Conservation (phyloP, 2,113 vertebrate genomes). For the Hippolais icterina region DNA sequence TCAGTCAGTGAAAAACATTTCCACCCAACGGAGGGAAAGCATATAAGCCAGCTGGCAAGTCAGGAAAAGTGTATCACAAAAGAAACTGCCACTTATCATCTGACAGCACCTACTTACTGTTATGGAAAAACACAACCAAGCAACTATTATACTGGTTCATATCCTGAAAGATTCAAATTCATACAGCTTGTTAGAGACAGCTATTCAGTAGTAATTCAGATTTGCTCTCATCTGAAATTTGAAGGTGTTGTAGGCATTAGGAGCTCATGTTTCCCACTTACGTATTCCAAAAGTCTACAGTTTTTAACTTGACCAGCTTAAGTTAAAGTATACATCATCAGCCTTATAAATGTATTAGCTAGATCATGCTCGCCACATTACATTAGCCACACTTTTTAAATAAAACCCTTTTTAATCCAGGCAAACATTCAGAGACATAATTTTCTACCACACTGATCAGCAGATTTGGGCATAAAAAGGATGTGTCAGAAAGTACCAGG, state of each 20-base stretch:
- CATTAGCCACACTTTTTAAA: not conserved
- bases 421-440: not conserved
- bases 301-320: conserved; percentile 6
- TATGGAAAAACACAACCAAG: conserved; percentile 58
- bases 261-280: not conserved
- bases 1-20: conserved; percentile 57
- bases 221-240: conserved; percentile 14
- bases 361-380: not conserved
- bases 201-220: not conserved
- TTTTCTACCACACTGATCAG: not conserved
- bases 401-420: not conserved
- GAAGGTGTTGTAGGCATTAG: not conserved
- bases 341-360: not conserved
- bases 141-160: conserved; percentile 40
- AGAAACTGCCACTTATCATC: conserved; percentile 55
- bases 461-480: not conserved
- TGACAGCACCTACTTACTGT: conserved; percentile 66
- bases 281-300: not conserved
- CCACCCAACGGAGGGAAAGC: conserved; percentile 39
- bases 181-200: not conserved
- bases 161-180: conserved; percentile 30
- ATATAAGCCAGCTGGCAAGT: conserved; percentile 35
- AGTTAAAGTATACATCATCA: not conserved
- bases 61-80: conserved; percentile 50
- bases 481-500: not conserved